A percentile compares a stretch with the other conserved stretches of the same genome.
These are phyloP conservation scores for Coreius guichenoti DNA, from an alignment of 2,797 vertebrate genomes.

Conservation along the genomic window DNA sequence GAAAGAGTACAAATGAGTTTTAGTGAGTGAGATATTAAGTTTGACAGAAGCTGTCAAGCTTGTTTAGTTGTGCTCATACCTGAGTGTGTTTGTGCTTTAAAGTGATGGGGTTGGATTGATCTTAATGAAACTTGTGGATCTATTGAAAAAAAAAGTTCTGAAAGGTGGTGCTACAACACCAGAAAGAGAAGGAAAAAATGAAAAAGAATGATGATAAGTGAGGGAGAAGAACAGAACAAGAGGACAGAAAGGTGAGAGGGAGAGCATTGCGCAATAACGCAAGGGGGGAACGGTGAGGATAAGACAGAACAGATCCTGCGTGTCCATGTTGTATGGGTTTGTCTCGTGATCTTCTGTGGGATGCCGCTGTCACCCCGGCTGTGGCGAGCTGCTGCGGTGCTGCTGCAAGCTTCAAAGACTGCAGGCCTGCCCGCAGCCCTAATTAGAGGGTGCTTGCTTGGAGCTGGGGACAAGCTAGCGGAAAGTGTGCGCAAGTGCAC, in stretches of 20 bases:
- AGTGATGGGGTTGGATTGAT: neutral
- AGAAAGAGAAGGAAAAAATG: neutral
- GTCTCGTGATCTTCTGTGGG: conserved; percentile 68
- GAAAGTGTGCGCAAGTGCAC: conserved; percentile 66
- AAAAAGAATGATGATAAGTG: conserved; percentile 2
- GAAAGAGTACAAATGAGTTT: conserved; percentile 8
- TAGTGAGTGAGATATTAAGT: conserved; percentile 22
- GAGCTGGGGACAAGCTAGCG: conserved; percentile 64
- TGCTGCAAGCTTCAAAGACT: conserved; percentile 69
- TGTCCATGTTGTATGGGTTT: conserved; percentile 64
- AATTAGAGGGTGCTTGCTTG: conserved; percentile 67
- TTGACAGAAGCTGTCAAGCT: conserved; percentile 17
- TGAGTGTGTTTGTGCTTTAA: neutral
- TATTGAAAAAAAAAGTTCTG: neutral
- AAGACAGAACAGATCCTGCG: conserved; percentile 55
- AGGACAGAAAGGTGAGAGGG: neutral
- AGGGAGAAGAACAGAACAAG: neutral
- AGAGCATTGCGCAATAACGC: conserved; percentile 2
- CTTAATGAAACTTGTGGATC: neutral
- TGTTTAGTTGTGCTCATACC: neutral
- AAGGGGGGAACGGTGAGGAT: neutral
- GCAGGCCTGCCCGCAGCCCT: conserved; percentile 64
- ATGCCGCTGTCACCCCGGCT: conserved; percentile 66
- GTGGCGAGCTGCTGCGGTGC: conserved; percentile 65
- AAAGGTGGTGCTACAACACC: neutral